Evolutionary conservation across 2,888 invertebrate species (phyloP), one percentile per base, ranked within the genome.

Genomic region (Pogonocherus hispidulus): DNA sequence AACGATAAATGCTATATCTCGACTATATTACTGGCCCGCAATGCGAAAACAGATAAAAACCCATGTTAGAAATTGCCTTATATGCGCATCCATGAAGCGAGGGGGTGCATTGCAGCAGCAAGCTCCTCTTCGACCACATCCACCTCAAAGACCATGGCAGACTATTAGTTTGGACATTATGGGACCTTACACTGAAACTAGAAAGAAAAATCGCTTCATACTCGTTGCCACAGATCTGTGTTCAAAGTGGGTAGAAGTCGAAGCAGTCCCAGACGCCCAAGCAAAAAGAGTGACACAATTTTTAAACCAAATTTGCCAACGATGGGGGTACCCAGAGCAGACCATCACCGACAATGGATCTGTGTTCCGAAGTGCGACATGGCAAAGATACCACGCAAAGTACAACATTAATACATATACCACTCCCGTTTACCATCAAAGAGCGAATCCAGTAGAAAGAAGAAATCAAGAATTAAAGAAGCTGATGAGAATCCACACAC

Each of bases 401-500:
- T 11, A 57, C 11, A 5, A 14, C 1, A 57, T 65, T 0, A 16
- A n/a, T 1, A 20, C 19, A 1, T 19, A 49, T 14, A n/a, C 5
- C 9, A 75, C 75, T 0, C 65, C 77, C 0, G 70, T 67, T 0
- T 77, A 77, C 35, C 77, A 79, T 37, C 75, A 76, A 1, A 57
- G 64, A n/a, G 76, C 75, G 6, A 78, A 78, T 32, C 74, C 76
- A 2, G 72, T 71, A 1, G 68, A 79, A 44, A 14, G 77, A n/a
- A 60, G 74, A 1, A 75, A 76, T 19, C 78, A 79, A 32, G 74
- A 77, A 8, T 60, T 78, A 2, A 79, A 79, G 23, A 75, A 76
- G 6, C 5, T 16, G 2, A 2, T 41, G 16, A 11, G 41, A 1
- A 8, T 27, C 27, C 27, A 27, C 8, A 3, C 8, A 8, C 3